Percentiles rank a stretch among this genome's conserved stretches.
phyloP scores from a whole-genome alignment of 2,113 vertebrate species.

The Neofelis nebulosa region DNA sequence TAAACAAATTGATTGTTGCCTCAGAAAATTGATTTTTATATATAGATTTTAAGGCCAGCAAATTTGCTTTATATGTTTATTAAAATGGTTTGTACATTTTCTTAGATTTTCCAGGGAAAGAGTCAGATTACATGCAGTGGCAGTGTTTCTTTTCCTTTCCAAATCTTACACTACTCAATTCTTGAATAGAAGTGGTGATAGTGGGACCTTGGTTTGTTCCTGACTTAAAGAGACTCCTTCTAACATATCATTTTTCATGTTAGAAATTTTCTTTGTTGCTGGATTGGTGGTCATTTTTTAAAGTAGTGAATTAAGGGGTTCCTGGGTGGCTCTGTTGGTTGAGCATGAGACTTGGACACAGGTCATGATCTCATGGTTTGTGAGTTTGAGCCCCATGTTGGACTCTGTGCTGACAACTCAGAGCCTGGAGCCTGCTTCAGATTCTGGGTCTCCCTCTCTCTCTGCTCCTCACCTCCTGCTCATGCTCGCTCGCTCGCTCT shows the following conservation, averaged over 20 bases:
- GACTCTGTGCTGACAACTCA: too few species aligned
- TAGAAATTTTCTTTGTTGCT: slow-evolving; percentile 44
- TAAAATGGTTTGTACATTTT: background rate
- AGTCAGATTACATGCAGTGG: background rate
- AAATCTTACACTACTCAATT: slow-evolving; percentile 4
- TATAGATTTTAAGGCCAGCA: background rate
- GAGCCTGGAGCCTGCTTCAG: too few species aligned
- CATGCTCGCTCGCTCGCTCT: too few species aligned
- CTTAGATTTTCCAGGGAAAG: slow-evolving; percentile 14
- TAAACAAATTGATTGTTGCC: background rate
- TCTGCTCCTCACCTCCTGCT: too few species aligned
- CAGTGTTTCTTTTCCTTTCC: background rate
- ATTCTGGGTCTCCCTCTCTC: too few species aligned
- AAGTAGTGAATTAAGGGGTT: background rate
- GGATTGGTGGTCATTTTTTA: background rate
- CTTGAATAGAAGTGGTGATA: background rate
- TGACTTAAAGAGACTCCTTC: background rate
- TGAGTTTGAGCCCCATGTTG: too few species aligned
- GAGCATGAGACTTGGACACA: too few species aligned
- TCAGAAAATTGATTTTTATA: slow-evolving; percentile 21
- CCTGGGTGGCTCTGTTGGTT: too few species aligned
- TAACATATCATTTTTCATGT: background rate
- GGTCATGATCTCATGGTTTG: too few species aligned
- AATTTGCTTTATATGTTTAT: slow-evolving; percentile 21
- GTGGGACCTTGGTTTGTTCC: background rate